A percentile compares a stretch with the other conserved stretches of the same genome.
Conservation (phyloP, 2,113 vertebrate species). For the Dasyprocta punctata region DNA sequence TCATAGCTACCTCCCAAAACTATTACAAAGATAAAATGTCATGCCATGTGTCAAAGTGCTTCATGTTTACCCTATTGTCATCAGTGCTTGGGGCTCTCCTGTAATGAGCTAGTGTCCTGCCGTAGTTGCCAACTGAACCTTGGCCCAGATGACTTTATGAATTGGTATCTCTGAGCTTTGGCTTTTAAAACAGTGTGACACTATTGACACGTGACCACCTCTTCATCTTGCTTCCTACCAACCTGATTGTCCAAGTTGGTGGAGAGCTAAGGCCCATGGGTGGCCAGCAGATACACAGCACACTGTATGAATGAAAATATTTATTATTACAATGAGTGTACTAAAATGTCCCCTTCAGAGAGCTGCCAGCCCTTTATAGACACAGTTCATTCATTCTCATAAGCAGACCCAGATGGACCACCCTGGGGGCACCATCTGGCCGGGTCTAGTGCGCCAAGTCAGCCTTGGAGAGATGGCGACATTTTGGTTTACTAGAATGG, state of each 20-base stretch:
- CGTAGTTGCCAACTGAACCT: neutral
- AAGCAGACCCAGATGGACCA: slow-evolving; percentile 76
- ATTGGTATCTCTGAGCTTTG: neutral
- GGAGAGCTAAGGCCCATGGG: neutral
- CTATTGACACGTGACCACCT: neutral
- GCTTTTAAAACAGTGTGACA: neutral
- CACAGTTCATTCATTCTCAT: slow-evolving; percentile 70
- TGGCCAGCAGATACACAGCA: neutral
- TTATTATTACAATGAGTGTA: slow-evolving; percentile 5
- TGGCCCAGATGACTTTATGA: neutral
- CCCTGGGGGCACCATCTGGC: slow-evolving; percentile 71
- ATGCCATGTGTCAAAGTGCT: neutral
- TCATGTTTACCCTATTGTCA: neutral
- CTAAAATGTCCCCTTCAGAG: slow-evolving; percentile 57
- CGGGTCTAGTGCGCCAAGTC: slow-evolving; percentile 25
- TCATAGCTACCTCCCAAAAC: neutral
- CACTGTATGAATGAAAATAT: slow-evolving; percentile 16
- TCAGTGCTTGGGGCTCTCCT: neutral
- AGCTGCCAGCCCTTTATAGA: slow-evolving; percentile 50
- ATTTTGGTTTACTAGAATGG: neutral
- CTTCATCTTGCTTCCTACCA: neutral
- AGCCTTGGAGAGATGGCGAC: neutral
- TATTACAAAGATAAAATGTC: neutral
- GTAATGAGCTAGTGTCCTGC: neutral
- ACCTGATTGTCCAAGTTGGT: slow-evolving; percentile 1